Conservation (phyloP, 2,113 vertebrate genomes). For the Gnathonemus echidnorhynchus region DNA sequence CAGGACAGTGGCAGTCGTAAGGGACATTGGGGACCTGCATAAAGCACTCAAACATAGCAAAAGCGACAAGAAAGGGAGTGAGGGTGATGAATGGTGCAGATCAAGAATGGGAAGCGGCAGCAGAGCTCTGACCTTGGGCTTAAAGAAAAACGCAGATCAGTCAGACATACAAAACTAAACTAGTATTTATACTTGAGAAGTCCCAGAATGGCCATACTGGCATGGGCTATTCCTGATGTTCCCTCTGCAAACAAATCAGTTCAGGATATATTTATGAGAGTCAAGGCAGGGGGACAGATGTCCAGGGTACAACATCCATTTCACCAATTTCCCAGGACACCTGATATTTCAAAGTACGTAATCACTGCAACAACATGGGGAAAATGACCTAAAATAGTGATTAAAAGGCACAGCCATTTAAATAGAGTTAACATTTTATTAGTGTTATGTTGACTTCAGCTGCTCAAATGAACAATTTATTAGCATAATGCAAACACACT, state of each 20-base stretch:
- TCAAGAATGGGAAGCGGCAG: constrained; percentile 38
- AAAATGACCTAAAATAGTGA: background rate
- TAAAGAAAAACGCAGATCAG: background rate
- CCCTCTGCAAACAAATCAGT: background rate
- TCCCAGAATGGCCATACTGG: background rate
- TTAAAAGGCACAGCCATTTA: constrained; percentile 39
- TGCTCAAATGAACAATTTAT: constrained; percentile 76
- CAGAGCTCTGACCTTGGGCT: constrained; percentile 28
- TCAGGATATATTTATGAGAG: background rate
- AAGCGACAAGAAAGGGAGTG: background rate
- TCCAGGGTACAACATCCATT: background rate
- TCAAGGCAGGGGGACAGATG: background rate
- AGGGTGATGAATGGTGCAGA: constrained; percentile 42
- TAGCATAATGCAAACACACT: constrained; percentile 81
- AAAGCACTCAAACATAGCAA: background rate
- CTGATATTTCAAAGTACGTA: background rate
- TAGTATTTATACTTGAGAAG: background rate
- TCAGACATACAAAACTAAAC: background rate
- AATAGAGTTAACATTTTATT: constrained; percentile 94
- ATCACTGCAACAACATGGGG: background rate
- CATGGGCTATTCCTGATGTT: background rate
- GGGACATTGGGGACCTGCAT: background rate
- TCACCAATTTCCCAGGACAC: background rate
- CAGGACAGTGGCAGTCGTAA: background rate
- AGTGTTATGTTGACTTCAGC: constrained; percentile 80